Percentiles rank a stretch among this genome's conserved stretches.
phyloP scores from a whole-genome alignment of 2,113 vertebrate species.

The Anseranas semipalmata region DNA sequence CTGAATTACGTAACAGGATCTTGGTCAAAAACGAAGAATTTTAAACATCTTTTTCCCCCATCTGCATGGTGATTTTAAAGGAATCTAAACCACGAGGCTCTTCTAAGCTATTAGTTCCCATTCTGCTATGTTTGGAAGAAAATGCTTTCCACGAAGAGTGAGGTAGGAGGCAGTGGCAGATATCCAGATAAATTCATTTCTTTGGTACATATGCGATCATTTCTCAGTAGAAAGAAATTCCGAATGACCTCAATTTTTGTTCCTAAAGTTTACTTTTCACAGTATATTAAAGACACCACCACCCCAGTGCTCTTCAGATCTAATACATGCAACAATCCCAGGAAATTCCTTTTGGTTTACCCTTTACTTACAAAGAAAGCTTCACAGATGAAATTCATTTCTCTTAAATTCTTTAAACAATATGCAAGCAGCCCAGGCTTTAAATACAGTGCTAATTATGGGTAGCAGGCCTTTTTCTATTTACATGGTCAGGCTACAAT shows the following conservation, averaged over 20 bases:
- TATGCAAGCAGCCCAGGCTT: background rate
- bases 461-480: background rate
- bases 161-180: conserved; percentile 29
- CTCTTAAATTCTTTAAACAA: conserved; percentile 48
- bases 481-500: conserved; percentile 29
- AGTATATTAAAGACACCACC: conserved; percentile 25
- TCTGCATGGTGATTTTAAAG: background rate
- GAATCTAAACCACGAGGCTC: conserved; percentile 25
- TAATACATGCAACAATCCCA: conserved; percentile 54
- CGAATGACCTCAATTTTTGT: conserved; percentile 32
- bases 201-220: conserved; percentile 1
- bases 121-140: conserved; percentile 50
- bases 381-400: conserved; percentile 42
- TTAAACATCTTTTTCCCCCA: background rate
- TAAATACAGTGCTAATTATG: conserved; percentile 41
- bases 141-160: conserved; percentile 26
- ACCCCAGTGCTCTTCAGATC: conserved; percentile 30
- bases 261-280: conserved; percentile 27
- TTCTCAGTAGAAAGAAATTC: conserved; percentile 50
- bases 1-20: conserved; percentile 8
- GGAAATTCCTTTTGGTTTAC: conserved; percentile 67
- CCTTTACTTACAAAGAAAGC: conserved; percentile 40
- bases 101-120: background rate
- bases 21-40: conserved; percentile 1
- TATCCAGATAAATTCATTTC: conserved; percentile 43